phyloP scores from a whole-genome alignment of 2,888 invertebrate genomes.

The Apamea epomidion region DNA sequence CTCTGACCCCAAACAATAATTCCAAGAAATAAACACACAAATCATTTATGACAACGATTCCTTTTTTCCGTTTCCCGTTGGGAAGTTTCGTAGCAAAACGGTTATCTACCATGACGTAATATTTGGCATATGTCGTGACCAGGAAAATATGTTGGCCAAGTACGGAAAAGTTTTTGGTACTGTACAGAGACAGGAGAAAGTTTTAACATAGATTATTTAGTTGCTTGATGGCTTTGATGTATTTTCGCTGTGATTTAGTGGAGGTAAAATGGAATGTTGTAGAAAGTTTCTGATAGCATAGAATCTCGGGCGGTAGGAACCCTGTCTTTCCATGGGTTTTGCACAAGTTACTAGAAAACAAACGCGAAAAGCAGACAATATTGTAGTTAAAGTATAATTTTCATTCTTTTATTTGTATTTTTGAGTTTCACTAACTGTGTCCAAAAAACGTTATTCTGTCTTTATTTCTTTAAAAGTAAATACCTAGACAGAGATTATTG shows the following conservation, averaged over 20 bases:
- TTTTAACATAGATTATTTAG: slow-evolving; percentile 58
- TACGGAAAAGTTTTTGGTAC: slow-evolving; percentile 50
- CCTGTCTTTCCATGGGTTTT: not conserved
- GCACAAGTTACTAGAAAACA: not conserved
- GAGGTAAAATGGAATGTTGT: not conserved
- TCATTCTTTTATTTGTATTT: too few species aligned
- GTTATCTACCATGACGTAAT: slow-evolving; percentile 52
- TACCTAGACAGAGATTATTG: too few species aligned
- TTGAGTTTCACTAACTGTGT: too few species aligned
- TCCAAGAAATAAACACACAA: slow-evolving; percentile 21
- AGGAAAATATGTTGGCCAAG: slow-evolving; percentile 60
- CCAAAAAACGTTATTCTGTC: too few species aligned
- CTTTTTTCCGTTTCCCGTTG: slow-evolving; percentile 36
- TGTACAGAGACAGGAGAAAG: slow-evolving; percentile 49
- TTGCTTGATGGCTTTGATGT: slow-evolving; percentile 46
- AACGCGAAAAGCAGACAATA: too few species aligned
- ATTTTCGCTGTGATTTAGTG: slow-evolving; percentile 27
- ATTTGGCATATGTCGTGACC: slow-evolving; percentile 66
- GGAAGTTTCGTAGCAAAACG: slow-evolving; percentile 50
- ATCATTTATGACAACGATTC: slow-evolving; percentile 36
- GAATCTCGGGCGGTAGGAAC: too few species aligned
- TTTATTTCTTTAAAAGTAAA: too few species aligned
- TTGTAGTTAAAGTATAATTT: too few species aligned
- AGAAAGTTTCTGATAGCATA: not conserved
- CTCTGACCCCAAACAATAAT: slow-evolving; percentile 14